These are phyloP conservation scores for Poecilia velifera DNA, from an alignment of 2,797 vertebrate species.

Conservation along the genomic window DNA sequence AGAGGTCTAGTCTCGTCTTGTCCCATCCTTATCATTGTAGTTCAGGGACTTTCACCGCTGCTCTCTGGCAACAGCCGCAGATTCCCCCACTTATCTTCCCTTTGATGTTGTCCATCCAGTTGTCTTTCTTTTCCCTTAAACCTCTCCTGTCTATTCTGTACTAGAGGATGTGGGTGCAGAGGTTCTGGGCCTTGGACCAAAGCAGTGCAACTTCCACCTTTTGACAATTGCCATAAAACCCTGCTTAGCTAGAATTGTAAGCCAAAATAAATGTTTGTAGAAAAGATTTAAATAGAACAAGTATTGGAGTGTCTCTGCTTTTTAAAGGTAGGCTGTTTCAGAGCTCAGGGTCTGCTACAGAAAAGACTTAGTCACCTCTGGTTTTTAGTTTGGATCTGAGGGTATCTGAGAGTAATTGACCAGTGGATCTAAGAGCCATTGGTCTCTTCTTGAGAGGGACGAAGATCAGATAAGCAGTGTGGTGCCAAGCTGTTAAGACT, in stretches of 20 bases:
- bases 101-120: no score
- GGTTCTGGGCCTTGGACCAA: no score
- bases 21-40: no score
- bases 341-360: neutral
- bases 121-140: no score
- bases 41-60: no score
- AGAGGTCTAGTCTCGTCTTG: no score
- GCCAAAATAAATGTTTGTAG: neutral
- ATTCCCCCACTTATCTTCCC: no score
- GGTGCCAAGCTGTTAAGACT: neutral
- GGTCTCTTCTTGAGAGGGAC: neutral
- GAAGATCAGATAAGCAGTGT: neutral
- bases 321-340: neutral
- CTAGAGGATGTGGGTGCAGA: no score
- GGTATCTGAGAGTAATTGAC: neutral
- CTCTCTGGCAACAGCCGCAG: no score
- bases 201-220: no score
- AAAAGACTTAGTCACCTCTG: neutral
- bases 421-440: neutral
- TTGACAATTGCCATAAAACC: no score
- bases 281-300: neutral
- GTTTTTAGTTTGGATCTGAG: neutral
- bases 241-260: neutral
- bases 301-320: neutral
- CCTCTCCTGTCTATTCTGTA: no score